Evolutionary conservation across 2,888 invertebrate genomes (phyloP).

Genomic region (Ophion obscuratus): DNA sequence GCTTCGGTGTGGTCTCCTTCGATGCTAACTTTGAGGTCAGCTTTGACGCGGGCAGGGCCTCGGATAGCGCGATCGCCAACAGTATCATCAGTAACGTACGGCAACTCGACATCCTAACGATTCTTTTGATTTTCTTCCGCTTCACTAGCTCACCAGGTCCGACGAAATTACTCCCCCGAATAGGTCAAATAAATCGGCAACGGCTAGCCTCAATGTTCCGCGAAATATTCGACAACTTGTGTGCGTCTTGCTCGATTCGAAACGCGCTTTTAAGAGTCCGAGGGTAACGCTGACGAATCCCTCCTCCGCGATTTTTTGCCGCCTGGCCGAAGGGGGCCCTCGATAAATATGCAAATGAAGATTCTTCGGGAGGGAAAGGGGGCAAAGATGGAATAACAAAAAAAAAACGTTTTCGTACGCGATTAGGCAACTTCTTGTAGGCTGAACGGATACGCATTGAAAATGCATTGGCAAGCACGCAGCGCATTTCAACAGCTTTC

Average conservation of each 20-base stretch:
- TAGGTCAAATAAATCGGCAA: not conserved
- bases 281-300: not conserved
- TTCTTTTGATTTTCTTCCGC: not conserved
- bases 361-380: not conserved
- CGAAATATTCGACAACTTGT: not conserved
- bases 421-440: conserved; percentile 20
- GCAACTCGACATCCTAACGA: conserved; percentile 28
- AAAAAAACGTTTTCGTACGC: not conserved
- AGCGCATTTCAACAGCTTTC: conserved; percentile 29
- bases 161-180: not conserved
- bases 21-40: not conserved
- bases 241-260: not conserved
- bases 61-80: conserved; percentile 54
- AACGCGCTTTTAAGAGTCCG: conserved; percentile 21
- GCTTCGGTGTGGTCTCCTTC: not conserved
- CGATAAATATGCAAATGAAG: not conserved
- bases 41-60: conserved; percentile 62
- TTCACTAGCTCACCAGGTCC: too few relatives aligned
- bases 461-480: conserved; percentile 57
- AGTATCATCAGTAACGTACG: conserved; percentile 29
- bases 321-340: not conserved
- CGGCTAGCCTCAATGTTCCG: not conserved
- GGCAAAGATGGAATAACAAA: not conserved
- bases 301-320: not conserved
- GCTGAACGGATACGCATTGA: conserved; percentile 43